Evolutionary conservation across 1,140 invertebrate species (phyloP), one percentile per base, ranked within the genome.

Genomic region (Drosophila sturtevanti): DNA sequence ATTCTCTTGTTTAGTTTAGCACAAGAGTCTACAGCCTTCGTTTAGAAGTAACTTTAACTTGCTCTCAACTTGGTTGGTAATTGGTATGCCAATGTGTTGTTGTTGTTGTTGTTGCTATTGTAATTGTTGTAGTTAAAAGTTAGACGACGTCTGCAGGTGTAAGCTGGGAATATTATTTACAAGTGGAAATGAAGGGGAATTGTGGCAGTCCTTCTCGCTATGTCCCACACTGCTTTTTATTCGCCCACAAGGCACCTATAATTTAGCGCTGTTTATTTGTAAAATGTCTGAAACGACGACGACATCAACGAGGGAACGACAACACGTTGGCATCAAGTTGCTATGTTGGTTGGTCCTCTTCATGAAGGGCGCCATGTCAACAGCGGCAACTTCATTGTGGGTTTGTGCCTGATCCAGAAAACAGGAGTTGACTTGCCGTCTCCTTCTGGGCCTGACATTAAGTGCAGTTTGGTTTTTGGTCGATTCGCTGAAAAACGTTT

Each of bases 191-290:
- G 41, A 48, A 12, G 24, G 54, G 54, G 44, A 68, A n/a, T 18
- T 55, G 56, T 51, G 70, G 16, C 38, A 41, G 14, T 5, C 4
- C 14, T 9, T 16, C 38, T 6, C 38, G n/a, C n/a, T 21, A 5
- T 16, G 9, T 7, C 41, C 41, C 41, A 48, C 41, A n/a, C 14
- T 11, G 16, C 16, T 27, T 58, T 21, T 60, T 48, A 63, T 64
- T 58, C 75, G 56, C 76, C 72, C 77, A 79, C 55, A 64, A 64
- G 75, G 77, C 71, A 80, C 74, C 77, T 80, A 80, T 80, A 80
- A 80, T 80, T 80, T 80, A 80, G 74, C 77, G 71, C 77, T 77
- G 77, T 80, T 80, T 80, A 80, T 80, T 80, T 80, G 77, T 80
- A 77, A 56, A 80, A 80, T 77, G 77, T 80, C 77, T 80, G 75